Base-by-base conservation (phyloP, 2,797 vertebrate species). In the Myotis vivesi region DNA sequence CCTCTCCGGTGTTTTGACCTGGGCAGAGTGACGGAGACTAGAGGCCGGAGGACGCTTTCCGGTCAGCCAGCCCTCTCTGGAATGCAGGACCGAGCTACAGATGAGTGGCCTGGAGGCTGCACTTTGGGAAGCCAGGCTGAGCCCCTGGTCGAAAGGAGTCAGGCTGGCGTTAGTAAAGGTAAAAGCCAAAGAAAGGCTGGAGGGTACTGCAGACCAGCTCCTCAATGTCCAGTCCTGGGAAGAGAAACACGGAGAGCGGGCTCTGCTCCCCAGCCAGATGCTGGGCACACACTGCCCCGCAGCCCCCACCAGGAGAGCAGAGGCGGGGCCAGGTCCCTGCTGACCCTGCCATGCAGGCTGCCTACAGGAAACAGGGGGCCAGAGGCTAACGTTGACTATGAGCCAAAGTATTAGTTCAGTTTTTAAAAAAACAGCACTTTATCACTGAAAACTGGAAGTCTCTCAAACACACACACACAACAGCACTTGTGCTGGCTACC, bases 11-110 rank as follows among this genome's bases (percentile, higher is more conserved):
- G 94, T 97, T 46, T 13, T 22, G 46, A 71, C 75, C 69, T 51
- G 46, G 77, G 76, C 83, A 90, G 88, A 95, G 83, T 9, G 28
- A 77, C 89, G 96, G 96, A 89, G 93, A 97, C 95, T 44, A 57
- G 5, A 8, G 79, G 28, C 96, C 97, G 97, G 53, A 72, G 2
- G 13, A 80, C 10, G 1, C 2, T 28, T 89, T 13, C 55, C 7
- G 90, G 9, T 93, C 95, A 94, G 20, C 77, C 88, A 68, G 66
- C 72, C 93, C 84, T 20, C 94, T 89, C 8, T 66, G 80, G 94
- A 87, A 75, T 28, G 23, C 93, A 84, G 53, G 87, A 75, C 22
- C 75, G 64, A 97, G 93, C 92, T 79, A 83, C 41, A 7, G 6
- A 1, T 0, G 17, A 71, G 89, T 1, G 0, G 68, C 0, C 0